Conservation (phyloP, 2,113 vertebrate species). For the Bothrops jararaca region DNA sequence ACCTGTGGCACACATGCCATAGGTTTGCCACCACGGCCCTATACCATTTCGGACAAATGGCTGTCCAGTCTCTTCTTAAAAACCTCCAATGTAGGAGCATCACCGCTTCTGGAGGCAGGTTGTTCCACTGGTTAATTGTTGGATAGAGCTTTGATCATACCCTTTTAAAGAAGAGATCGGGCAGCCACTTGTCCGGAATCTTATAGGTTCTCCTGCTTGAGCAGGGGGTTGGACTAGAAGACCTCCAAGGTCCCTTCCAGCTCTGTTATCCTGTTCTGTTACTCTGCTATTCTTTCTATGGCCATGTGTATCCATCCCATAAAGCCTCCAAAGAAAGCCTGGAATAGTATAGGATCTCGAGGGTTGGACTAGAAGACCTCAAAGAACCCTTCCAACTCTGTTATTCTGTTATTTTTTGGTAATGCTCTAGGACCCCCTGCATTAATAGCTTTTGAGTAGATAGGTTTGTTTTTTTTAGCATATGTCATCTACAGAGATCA, state of each 20-base stretch:
- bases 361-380: too few relatives aligned
- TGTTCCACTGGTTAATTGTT: too few relatives aligned
- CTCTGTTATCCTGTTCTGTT: background rate
- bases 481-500: too few relatives aligned
- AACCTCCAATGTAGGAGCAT: too few relatives aligned
- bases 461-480: too few relatives aligned
- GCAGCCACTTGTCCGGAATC: background rate
- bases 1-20: accelerated
- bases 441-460: background rate
- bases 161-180: background rate
- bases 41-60: too few relatives aligned
- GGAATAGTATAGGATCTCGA: background rate
- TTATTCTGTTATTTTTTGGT: background rate
- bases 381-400: too few relatives aligned
- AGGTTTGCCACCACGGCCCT: too few relatives aligned
- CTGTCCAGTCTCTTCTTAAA: too few relatives aligned
- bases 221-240: background rate
- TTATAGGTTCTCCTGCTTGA: background rate
- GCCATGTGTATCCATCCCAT: background rate
- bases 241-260: background rate
- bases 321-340: background rate
- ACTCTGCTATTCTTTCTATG: background rate
- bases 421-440: background rate
- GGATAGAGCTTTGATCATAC: background rate
- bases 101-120: too few relatives aligned